These are phyloP conservation scores for Bolborhynchus lineola DNA, from an alignment of 2,113 vertebrate genomes.

Conservation along the genomic window DNA sequence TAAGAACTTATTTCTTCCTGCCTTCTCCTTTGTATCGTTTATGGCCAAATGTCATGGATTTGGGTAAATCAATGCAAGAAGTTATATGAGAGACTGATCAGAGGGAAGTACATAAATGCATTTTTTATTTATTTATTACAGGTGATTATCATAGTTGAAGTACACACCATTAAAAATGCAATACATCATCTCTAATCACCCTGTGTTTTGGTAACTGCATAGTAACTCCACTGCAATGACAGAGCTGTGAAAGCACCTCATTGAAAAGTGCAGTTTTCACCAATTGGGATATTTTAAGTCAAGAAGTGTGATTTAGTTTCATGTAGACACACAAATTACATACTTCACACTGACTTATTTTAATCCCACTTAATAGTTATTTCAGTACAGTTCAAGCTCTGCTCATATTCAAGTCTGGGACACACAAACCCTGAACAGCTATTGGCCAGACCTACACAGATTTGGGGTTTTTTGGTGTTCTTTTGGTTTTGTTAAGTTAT, in stretches of 20 bases:
- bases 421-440: not conserved
- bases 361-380: not conserved
- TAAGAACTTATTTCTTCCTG: not conserved
- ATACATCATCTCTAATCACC: not conserved
- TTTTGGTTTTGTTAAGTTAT: not conserved
- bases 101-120: not conserved
- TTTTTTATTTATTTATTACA: not conserved
- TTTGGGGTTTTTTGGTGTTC: not conserved
- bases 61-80: slow-evolving; percentile 25
- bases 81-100: slow-evolving; percentile 12
- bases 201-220: not conserved
- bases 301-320: not conserved
- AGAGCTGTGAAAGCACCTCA: not conserved
- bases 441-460: not conserved
- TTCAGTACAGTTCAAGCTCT: not conserved
- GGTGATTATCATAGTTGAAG: slow-evolving; percentile 46
- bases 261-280: not conserved
- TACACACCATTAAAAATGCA: slow-evolving; percentile 23
- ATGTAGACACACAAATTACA: not conserved
- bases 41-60: not conserved
- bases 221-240: rapidly evolving
- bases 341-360: not conserved
- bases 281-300: not conserved
- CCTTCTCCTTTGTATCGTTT: not conserved
- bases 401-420: not conserved